phyloP scores from a whole-genome alignment of 2,113 vertebrate species.

The Carassius gibelio region DNA sequence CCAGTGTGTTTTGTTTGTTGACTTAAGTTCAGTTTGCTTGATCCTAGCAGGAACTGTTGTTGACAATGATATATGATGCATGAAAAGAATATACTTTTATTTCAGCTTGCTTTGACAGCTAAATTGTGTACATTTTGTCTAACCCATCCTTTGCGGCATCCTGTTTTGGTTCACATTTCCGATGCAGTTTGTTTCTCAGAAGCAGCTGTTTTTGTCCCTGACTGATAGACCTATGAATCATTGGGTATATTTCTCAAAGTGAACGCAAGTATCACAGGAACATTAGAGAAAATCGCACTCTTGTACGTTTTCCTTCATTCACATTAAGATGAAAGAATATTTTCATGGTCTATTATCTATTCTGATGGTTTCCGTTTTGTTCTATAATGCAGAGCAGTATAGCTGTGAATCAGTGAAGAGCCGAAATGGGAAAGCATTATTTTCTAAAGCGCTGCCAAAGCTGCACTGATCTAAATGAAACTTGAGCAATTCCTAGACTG shows the following conservation, averaged over 20 bases:
- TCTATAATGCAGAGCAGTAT: neutral
- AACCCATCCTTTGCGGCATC: neutral
- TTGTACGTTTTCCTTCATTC: constrained; percentile 13
- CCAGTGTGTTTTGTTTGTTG: constrained; percentile 21
- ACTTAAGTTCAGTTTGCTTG: constrained; percentile 29
- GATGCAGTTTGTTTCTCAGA: constrained; percentile 4
- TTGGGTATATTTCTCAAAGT: neutral
- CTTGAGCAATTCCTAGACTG: constrained; percentile 6
- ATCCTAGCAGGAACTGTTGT: constrained; percentile 25
- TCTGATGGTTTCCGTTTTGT: constrained; percentile 6
- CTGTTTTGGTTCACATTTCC: constrained; percentile 26
- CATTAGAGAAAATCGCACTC: constrained; percentile 27
- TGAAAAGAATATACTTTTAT: constrained; percentile 29
- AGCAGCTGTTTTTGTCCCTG: neutral
- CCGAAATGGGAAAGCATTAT: constrained; percentile 14
- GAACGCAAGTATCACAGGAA: constrained; percentile 5
- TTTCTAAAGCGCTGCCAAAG: constrained; percentile 32
- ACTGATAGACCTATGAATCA: constrained; percentile 23
- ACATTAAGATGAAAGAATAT: constrained; percentile 41
- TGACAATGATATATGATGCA: constrained; percentile 27
- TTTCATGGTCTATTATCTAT: constrained; percentile 24
- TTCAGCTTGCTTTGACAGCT: constrained; percentile 5
- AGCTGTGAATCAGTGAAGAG: neutral
- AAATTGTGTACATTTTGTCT: constrained; percentile 11
- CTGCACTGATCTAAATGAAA: constrained; percentile 31